These are phyloP conservation scores for Acanthisitta chloris DNA, from an alignment of 2,113 vertebrate genomes.

Conservation along the genomic window DNA sequence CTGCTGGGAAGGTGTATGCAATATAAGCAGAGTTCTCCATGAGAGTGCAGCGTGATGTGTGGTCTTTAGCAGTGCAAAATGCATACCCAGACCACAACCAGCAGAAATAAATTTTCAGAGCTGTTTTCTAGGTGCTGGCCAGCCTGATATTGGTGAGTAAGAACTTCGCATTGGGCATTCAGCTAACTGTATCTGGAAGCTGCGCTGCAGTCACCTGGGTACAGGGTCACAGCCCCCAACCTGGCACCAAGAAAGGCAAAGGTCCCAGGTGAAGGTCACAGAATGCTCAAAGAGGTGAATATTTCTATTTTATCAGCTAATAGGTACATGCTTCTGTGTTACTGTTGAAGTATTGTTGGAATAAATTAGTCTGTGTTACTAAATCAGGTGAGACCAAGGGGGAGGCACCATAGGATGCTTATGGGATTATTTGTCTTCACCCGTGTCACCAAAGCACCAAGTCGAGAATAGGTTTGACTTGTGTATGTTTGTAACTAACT, in stretches of 20 bases:
- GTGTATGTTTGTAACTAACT: neutral
- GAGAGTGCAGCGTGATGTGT: fast-evolving
- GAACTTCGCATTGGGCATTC: fast-evolving
- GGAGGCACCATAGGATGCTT: neutral
- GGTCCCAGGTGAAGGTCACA: neutral
- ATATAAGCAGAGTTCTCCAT: fast-evolving
- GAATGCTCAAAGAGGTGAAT: neutral
- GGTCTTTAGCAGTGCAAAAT: neutral
- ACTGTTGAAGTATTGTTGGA: neutral
- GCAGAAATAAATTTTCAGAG: neutral
- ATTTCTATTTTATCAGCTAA: neutral
- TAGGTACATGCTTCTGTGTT: neutral
- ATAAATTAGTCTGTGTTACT: neutral
- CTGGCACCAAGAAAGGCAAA: neutral
- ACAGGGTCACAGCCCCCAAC: fast-evolving
- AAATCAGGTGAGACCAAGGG: neutral
- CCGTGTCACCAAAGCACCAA: neutral
- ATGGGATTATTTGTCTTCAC: neutral
- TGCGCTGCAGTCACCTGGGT: fast-evolving
- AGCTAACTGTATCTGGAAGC: neutral
- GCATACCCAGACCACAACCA: neutral
- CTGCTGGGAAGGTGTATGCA: no score
- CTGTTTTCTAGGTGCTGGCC: neutral
- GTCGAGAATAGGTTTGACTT: neutral
- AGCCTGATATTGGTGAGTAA: fast-evolving